Evolutionary conservation across 2,113 vertebrate genomes (phyloP).

Genomic region (Aplodontia rufa): DNA sequence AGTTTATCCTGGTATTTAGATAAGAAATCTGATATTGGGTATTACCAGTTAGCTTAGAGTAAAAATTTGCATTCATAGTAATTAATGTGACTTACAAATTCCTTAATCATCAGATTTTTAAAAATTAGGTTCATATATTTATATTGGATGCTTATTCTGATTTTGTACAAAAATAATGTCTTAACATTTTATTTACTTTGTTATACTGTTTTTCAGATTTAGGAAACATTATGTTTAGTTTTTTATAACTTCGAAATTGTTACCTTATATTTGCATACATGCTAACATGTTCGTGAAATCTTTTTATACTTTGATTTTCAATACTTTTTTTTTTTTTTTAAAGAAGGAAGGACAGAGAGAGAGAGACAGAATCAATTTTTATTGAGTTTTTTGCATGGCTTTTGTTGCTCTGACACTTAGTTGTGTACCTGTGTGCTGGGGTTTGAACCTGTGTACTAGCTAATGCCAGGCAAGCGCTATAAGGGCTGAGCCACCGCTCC

Average conservation of each 20-base stretch:
- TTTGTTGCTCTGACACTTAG: too few species aligned
- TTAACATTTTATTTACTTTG: constrained; percentile 21
- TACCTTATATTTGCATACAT: neutral
- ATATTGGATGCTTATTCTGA: constrained; percentile 24
- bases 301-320: constrained; percentile 19
- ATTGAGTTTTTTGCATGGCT: too few species aligned
- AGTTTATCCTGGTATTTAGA: neutral
- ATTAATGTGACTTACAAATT: constrained; percentile 3
- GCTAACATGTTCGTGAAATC: neutral
- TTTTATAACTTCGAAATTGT: constrained; percentile 36
- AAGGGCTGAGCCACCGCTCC: too few species aligned
- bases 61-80: neutral
- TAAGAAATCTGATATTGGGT: neutral
- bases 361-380: too few species aligned
- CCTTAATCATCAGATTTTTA: constrained; percentile 36
- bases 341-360: too few species aligned
- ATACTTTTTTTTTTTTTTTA: too few species aligned
- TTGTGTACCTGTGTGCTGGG: too few species aligned
- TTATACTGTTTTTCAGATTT: neutral
- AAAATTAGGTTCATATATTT: constrained; percentile 16
- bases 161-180: constrained; percentile 51
- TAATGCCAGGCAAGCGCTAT: too few species aligned
- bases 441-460: too few species aligned
- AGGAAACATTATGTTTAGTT: neutral
- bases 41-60: neutral